Percentiles rank a stretch among this genome's conserved stretches.
phyloP scores from a whole-genome alignment of 2,797 vertebrate genomes.

The Squalus acanthias region DNA sequence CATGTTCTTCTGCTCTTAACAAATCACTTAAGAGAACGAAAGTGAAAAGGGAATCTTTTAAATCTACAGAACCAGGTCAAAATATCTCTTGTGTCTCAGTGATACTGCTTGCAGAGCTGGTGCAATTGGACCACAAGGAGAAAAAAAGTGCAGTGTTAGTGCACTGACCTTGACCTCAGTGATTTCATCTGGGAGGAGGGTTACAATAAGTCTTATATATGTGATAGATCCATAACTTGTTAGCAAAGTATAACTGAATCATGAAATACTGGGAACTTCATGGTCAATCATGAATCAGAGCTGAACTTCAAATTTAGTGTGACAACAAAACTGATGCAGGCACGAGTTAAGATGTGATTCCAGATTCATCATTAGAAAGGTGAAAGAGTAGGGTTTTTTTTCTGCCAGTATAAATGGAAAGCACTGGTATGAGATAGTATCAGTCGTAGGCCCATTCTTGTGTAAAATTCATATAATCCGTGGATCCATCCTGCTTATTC shows the following conservation, averaged over 20 bases:
- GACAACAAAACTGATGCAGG: background rate
- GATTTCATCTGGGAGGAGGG: background rate
- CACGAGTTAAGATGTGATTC: background rate
- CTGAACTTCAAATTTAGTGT: background rate
- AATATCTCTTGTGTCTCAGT: background rate
- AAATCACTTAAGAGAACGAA: background rate
- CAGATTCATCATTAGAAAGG: background rate
- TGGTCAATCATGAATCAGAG: conserved; percentile 9
- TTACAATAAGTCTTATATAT: background rate
- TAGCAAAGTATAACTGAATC: conserved; percentile 9
- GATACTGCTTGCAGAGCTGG: background rate
- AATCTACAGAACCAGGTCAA: background rate
- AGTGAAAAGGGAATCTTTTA: background rate
- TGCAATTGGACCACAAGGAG: background rate
- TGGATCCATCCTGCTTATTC: background rate
- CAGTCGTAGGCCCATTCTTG: background rate
- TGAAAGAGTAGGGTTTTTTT: background rate
- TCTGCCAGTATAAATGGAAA: background rate
- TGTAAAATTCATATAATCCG: background rate
- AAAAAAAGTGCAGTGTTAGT: background rate
- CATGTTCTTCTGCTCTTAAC: background rate
- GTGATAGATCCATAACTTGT: conserved; percentile 8
- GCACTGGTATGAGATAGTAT: background rate
- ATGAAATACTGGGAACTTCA: background rate
- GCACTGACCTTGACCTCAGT: background rate